Percentiles rank a stretch among this genome's conserved stretches.
phyloP scores from a whole-genome alignment of 2,797 vertebrate species.

The Brotula barbata region DNA sequence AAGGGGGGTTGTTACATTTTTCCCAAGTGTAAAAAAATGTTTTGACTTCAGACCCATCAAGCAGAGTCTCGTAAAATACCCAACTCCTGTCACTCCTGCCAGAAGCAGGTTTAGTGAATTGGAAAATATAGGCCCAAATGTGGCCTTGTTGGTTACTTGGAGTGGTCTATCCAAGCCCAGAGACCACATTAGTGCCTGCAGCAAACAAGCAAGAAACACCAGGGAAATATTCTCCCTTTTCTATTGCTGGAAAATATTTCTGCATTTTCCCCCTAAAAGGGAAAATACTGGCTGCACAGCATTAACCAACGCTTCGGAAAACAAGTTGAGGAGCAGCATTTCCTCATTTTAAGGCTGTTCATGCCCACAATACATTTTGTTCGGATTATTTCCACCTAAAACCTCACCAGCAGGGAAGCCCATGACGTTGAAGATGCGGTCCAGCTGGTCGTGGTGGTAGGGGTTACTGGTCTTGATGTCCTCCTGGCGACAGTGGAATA shows the following conservation, averaged over 20 bases:
- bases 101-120: constrained; percentile 53
- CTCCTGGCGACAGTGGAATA: constrained; percentile 99
- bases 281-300: background rate
- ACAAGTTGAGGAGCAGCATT: background rate
- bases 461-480: constrained; percentile 99
- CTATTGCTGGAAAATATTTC: constrained; percentile 23
- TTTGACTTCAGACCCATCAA: constrained; percentile 7
- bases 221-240: constrained; percentile 31
- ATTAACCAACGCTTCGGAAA: constrained; percentile 3
- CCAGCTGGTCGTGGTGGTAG: constrained; percentile 99
- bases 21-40: background rate
- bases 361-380: background rate
- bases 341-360: background rate
- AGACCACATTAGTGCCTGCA: constrained; percentile 44
- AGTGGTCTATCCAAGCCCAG: constrained; percentile 36
- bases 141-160: constrained; percentile 48
- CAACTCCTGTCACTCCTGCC: no score
- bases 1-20: background rate
- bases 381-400: background rate
- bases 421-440: constrained; percentile 99
- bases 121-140: constrained; percentile 62
- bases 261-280: constrained; percentile 23
- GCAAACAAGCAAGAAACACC: constrained; percentile 9
- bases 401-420: constrained; percentile 96
- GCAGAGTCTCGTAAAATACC: constrained; percentile 30